phyloP scores from a whole-genome alignment of 2,888 invertebrate genomes.

The Pyrgus malvae region DNA sequence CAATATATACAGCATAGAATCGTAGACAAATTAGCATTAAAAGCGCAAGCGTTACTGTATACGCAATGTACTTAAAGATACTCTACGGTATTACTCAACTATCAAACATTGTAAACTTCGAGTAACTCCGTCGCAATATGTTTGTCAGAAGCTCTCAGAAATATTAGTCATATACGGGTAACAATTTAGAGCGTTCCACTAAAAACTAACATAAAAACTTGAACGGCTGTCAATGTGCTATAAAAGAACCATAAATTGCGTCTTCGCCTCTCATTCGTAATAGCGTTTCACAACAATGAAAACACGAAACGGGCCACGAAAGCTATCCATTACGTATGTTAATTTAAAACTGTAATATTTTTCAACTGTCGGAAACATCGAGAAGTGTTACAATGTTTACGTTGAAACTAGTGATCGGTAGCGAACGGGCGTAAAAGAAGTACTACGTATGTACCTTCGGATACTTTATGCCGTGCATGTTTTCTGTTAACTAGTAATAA shows the following conservation, averaged over 20 bases:
- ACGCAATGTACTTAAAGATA: too few species aligned
- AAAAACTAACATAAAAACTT: constrained; percentile 21
- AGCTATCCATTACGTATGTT: constrained; percentile 18
- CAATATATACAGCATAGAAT: too few species aligned
- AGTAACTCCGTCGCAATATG: neutral
- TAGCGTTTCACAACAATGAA: constrained; percentile 23
- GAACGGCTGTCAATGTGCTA: constrained; percentile 12
- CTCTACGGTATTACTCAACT: too few species aligned
- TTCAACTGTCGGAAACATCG: constrained; percentile 24
- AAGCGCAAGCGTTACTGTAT: too few species aligned
- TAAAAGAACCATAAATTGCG: constrained; percentile 22
- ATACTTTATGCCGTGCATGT: constrained; percentile 13
- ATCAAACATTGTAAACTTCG: too few species aligned
- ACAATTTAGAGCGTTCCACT: constrained; percentile 10
- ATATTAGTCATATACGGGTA: constrained; percentile 20
- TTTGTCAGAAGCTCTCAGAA: constrained; percentile 9
- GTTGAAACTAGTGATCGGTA: constrained; percentile 20
- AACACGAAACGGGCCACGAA: constrained; percentile 20
- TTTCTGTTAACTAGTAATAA: constrained; percentile 6
- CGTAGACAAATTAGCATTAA: too few species aligned
- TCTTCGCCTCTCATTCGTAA: constrained; percentile 9
- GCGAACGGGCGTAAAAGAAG: constrained; percentile 1
- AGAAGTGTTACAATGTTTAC: constrained; percentile 22
- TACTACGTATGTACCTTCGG: constrained; percentile 5
- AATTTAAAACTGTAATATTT: constrained; percentile 26